Evolutionary conservation across 2,888 invertebrate genomes (phyloP).

Genomic region (Drosophila meridiana): DNA sequence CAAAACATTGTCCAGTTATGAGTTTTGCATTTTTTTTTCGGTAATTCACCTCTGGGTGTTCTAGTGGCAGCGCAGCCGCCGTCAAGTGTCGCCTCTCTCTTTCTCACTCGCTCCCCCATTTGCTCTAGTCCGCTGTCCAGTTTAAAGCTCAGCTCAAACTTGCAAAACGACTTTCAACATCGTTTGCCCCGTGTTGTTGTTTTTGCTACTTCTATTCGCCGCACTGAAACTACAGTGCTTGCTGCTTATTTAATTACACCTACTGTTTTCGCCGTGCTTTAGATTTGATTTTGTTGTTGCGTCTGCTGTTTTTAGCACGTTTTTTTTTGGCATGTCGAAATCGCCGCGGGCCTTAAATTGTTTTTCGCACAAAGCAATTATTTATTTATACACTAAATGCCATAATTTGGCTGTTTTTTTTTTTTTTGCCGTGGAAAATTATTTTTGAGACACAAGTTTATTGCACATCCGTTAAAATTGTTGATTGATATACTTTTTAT

Average conservation of each 20-base stretch:
- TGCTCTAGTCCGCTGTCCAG: constrained; percentile 32
- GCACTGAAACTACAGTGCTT: constrained; percentile 24
- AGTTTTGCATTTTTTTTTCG: constrained; percentile 6
- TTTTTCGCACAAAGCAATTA: constrained; percentile 39
- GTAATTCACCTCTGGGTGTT: constrained; percentile 23
- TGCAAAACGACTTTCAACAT: constrained; percentile 84
- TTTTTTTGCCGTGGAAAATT: constrained; percentile 10
- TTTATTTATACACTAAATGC: constrained; percentile 48
- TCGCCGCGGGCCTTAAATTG: constrained; percentile 16
- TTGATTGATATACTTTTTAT: constrained; percentile 9
- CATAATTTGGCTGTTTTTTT: constrained; percentile 23
- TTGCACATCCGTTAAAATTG: constrained; percentile 18
- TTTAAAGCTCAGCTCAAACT: constrained; percentile 67
- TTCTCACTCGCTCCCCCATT: constrained; percentile 7
- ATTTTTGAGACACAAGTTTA: constrained; percentile 14
- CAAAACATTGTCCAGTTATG: constrained; percentile 2
- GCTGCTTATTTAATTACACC: constrained; percentile 63
- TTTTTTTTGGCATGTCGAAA: constrained; percentile 61
- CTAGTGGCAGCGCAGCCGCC: constrained; percentile 27
- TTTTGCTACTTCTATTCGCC: constrained; percentile 27
- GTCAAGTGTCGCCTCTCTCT: constrained; percentile 7
- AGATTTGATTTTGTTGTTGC: constrained; percentile 36
- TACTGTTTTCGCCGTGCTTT: constrained; percentile 55
- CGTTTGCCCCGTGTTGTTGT: constrained; percentile 49
- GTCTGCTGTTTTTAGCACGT: constrained; percentile 40